Evolutionary conservation across 35 echinoderm and acorn worm genomes (phyloP), one percentile per base, ranked within the genome.

Genomic region (Ophioderma brevispina): DNA sequence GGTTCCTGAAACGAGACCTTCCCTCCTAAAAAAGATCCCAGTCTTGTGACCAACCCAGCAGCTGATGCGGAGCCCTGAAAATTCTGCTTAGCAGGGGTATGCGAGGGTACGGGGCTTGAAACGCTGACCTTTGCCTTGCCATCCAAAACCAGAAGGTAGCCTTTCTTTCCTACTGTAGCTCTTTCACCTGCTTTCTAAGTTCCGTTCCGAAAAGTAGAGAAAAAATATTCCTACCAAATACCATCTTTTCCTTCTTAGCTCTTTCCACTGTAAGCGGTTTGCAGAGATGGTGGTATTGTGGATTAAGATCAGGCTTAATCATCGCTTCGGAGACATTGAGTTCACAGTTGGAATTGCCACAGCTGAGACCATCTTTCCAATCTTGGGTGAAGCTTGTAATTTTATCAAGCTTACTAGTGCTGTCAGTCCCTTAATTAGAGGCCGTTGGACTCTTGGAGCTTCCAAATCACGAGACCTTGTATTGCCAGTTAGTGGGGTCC

Each of bases 141-240:
- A 1, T 25, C n/a, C n/a, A 3, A 40, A 75, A 39, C 0, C 77
- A 81, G 25, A 63, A 38, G 0, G 78, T 80, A 4, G 92, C 85
- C 52, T 93, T 93, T 33, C 50, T 31, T 50, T 93, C 84, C n/a
- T 93, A 86, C 1, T 93, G 49, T 13, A 93, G 46, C 77, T 88
- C 81, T 80, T 94, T 94, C 19, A 94, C 92, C 35, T 91, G 39
- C 55, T 94, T 90, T 2, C 37, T 81, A 30, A 94, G 56, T 23
- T 90, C 88, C 56, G 85, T 43, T 0, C 88, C 87, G 43, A 94
- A 90, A 3, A 94, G 76, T 46, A 55, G 28, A 46, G 41, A n/a
- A n/a, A 46, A 8, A 46, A 8, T 8, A 8, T 46, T 17, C 41
- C 41, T 46, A 46, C 41, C 17, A 17, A 8, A 25, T n/a, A n/a